Evolutionary conservation across 2,888 invertebrate genomes (phyloP), one percentile per base, ranked within the genome.

Genomic region (Netelia inedita): DNA sequence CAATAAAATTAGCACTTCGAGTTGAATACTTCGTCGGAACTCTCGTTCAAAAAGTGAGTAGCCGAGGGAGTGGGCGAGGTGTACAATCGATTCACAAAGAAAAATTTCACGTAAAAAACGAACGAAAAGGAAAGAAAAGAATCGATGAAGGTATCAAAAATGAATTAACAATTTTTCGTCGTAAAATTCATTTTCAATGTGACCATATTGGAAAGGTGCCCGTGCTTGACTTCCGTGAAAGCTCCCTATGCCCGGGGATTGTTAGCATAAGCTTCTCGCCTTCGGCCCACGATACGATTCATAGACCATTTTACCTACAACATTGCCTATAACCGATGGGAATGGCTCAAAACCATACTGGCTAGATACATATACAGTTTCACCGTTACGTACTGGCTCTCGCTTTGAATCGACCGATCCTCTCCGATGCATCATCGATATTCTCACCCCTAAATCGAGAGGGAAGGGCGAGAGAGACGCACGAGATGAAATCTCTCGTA

Each of bases 401-500:
- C 57, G 35, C 66, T 57, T 59, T 35, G 66, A 57, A 75, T 21
- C 59, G 16, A 46, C 53, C 43, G 59, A 71, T 61, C 57, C 63
- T 63, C 50, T 19, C 75, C 21, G 21, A 65, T 69, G 81, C 75
- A 81, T 69, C 75, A 81, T 81, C 81, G 81, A 81, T 81, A 75
- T 81, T 69, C 75, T 59, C 53, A 55, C 71, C 76, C 75, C 53
- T 53, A 61, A 78, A 82, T 76, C 55, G 63, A 76, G 63, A 19
- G 71, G 14, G 28, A 50, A 28, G 63, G 50, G 71, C 46, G 53
- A 66, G 65, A 3, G 57, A 76, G 59, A 81, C 73, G 81, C 55
- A 69, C 59, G 76, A 68, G 81, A 68, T 76, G 81, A 84, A 84
- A 73, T 81, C 81, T 57, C 72, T 76, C 81, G 72, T 65, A 50